A percentile compares a stretch with the other conserved stretches of the same genome.
Evolutionary conservation across 2,113 vertebrate genomes (phyloP).

Genomic region (Balaenoptera acutorostrata): DNA sequence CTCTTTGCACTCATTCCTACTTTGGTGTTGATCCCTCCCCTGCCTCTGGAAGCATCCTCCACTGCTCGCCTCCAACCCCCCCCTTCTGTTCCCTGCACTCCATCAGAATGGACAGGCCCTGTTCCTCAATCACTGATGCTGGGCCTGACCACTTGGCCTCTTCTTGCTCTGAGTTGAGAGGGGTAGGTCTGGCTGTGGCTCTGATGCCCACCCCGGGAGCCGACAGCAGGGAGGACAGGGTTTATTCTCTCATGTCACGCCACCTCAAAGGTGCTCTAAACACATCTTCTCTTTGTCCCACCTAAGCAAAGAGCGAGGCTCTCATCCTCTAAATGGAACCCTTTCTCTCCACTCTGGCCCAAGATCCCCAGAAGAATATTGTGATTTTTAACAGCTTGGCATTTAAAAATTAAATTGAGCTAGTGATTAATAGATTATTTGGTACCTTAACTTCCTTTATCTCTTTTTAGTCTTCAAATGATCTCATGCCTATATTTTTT

Average conservation of each 20-base stretch:
- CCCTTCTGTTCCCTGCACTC: not conserved
- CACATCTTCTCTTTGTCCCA: not conserved
- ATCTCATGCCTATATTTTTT: not conserved
- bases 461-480: not conserved
- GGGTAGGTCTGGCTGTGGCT: not conserved
- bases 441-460: not conserved
- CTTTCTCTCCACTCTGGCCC: not conserved
- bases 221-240: not conserved
- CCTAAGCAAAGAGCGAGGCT: not conserved
- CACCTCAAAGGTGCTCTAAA: not conserved
- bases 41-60: not conserved
- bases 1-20: not conserved
- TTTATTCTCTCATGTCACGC: not conserved
- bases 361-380: not conserved
- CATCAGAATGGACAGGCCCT: not conserved
- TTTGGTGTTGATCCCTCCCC: not conserved
- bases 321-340: not conserved
- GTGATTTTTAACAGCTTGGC: not conserved
- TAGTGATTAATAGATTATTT: not conserved
- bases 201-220: not conserved
- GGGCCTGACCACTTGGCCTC: not conserved
- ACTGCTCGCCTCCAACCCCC: not conserved
- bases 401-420: not conserved
- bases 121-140: rapidly evolving
- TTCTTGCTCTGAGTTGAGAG: not conserved